These are phyloP conservation scores for Lagopus muta DNA, from an alignment of 2,113 vertebrate species.

Conservation along the genomic window DNA sequence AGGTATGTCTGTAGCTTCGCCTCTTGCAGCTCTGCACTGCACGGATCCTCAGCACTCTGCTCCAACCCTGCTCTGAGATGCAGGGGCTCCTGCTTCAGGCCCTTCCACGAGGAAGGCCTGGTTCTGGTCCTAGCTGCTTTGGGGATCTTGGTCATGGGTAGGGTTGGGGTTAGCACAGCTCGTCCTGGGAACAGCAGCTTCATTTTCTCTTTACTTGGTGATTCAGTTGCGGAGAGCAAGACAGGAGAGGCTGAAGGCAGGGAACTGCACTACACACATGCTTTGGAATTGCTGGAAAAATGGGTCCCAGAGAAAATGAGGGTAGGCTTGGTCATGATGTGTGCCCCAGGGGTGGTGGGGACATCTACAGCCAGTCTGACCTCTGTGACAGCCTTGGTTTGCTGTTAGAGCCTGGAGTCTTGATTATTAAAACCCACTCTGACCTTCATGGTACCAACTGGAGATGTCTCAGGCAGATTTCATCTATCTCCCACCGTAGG, in stretches of 20 bases:
- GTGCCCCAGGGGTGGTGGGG: neutral
- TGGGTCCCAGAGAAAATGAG: neutral
- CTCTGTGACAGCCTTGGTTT: neutral
- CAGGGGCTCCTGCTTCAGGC: neutral
- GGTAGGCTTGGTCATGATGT: neutral
- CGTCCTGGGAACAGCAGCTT: neutral
- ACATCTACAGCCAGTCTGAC: neutral
- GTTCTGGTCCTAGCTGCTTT: neutral
- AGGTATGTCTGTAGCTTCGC: neutral
- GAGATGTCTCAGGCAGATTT: neutral
- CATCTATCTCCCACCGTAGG: accelerated
- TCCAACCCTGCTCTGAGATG: neutral
- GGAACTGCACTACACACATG: neutral
- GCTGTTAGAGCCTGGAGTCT: neutral
- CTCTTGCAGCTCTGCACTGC: neutral
- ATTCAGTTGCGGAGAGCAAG: neutral
- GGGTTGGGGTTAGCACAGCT: neutral
- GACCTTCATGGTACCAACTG: accelerated
- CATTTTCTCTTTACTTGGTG: neutral
- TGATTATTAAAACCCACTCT: neutral
- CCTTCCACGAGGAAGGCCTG: neutral
- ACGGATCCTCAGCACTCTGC: neutral
- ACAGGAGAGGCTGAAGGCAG: neutral
- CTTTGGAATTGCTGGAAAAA: neutral
- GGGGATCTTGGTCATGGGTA: neutral